Base-by-base conservation (phyloP, 2,797 vertebrate genomes). In the Ctenochaetus hawaiiensis region DNA sequence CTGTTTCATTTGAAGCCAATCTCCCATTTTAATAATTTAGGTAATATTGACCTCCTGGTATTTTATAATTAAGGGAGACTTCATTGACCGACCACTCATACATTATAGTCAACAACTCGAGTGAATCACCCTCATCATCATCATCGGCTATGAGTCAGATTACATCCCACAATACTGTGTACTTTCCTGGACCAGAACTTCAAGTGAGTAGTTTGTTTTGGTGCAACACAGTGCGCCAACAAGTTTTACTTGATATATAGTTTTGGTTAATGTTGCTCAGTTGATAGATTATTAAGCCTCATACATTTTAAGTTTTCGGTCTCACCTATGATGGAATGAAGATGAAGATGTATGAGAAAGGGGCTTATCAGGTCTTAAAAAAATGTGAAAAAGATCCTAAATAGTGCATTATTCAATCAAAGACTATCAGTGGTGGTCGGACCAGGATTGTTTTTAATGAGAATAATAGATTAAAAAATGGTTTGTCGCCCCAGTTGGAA, bases 1-100 rank as follows among this genome's bases (percentile, higher is more conserved):
- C 47, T 47, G 45, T 65, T 77, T 80, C 45, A 48, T 83, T 75
- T 64, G 26, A 75, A 70, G 39, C 16, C 68, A 54, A 75, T 78
- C 49, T 81, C 51, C 54, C n/a, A 60, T 69, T 83, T 78, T 61
- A 79, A 45, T 76, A 49, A 41, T 71, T 63, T 47, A 54, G 52
- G 51, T 67, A 20, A 56, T 43, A 45, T 60, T 37, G 53, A 26
- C 67, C 30, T 45, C 57, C 18, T 67, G 23, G 45, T 75, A 23
- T 80, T 86, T 89, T 84, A 47, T 57, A 62, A 58, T 71, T 49
- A 47, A 79, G 37, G 11, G 22, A 64, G 56, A 58, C 10, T n/a
- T 77, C 22, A 47, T 44, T 18, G 61, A 52, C 43, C 34, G n/a
- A 57, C 41, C 47, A 47, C 13, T 63, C 58, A 41, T 14, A 52